phyloP scores from a whole-genome alignment of 2,888 invertebrate genomes.

The Entomobrya proxima region DNA sequence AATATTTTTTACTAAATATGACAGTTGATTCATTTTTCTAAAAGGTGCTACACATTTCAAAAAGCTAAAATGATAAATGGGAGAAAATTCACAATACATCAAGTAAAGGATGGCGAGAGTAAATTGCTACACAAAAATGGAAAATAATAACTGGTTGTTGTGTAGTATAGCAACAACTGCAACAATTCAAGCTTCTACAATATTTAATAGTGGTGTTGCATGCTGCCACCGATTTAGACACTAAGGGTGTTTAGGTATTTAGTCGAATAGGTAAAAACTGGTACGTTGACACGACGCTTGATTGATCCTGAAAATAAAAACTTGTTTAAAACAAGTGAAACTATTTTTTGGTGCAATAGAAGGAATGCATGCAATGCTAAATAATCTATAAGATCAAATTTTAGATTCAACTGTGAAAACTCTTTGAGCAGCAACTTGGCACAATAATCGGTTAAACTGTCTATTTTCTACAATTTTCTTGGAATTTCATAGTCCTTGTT shows the following conservation, averaged over 20 bases:
- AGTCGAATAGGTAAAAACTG: background rate
- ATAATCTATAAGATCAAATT: no score
- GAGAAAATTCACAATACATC: no score
- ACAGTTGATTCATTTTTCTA: conserved; percentile 20
- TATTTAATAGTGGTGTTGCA: conserved; percentile 3
- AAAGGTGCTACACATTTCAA: background rate
- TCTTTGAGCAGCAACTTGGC: no score
- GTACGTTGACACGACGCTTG: conserved; percentile 25
- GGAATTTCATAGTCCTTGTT: no score
- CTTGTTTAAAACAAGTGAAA: conserved; percentile 12
- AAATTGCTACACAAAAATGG: background rate
- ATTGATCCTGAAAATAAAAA: conserved; percentile 32
- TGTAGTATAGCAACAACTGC: background rate
- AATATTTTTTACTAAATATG: background rate
- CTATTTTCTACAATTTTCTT: no score
- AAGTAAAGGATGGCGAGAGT: no score
- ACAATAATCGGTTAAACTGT: no score
- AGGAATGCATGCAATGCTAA: background rate
- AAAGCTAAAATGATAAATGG: background rate
- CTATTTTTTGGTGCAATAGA: background rate
- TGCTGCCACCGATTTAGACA: conserved; percentile 1
- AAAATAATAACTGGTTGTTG: background rate
- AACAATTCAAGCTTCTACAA: no score
- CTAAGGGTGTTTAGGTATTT: background rate
- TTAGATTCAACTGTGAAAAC: no score